Conservation (phyloP, 2,888 invertebrate species). For the Drosophila parthenogenetica region DNA sequence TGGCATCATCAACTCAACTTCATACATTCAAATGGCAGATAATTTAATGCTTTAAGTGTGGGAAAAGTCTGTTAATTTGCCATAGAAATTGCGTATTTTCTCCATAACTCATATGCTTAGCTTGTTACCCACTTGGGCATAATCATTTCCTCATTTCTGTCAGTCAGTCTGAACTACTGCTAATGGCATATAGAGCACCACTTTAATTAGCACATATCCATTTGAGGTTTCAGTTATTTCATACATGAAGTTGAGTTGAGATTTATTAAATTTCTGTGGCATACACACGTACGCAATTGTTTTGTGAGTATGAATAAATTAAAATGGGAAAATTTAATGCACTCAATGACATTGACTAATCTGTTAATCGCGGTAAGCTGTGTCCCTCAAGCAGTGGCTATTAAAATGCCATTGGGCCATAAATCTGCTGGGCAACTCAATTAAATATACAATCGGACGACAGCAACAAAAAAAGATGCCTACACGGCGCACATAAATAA, state of each 20-base stretch:
- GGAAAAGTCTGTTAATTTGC: constrained; percentile 1
- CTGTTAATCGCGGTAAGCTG: constrained; percentile 29
- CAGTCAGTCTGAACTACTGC: neutral
- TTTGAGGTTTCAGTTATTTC: neutral
- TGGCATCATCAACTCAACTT: neutral
- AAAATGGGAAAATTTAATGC: constrained; percentile 16
- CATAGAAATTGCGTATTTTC: neutral
- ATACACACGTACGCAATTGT: neutral
- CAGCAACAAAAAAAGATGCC: constrained; percentile 29
- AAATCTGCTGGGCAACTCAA: constrained; percentile 59
- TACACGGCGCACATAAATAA: constrained; percentile 53
- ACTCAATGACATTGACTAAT: constrained; percentile 30
- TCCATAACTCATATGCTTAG: neutral
- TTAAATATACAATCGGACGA: constrained; percentile 59
- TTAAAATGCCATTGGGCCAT: constrained; percentile 47
- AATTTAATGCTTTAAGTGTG: constrained; percentile 4
- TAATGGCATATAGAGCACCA: neutral
- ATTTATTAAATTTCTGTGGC: neutral
- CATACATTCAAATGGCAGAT: neutral
- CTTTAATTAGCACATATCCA: neutral
- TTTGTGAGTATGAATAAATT: constrained; percentile 15
- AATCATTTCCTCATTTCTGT: neutral
- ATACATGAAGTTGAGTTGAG: neutral
- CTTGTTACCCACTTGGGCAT: neutral
- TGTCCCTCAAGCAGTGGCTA: constrained; percentile 24